Evolutionary conservation across 2,113 vertebrate species (phyloP).

Genomic region (Lontra canadensis): DNA sequence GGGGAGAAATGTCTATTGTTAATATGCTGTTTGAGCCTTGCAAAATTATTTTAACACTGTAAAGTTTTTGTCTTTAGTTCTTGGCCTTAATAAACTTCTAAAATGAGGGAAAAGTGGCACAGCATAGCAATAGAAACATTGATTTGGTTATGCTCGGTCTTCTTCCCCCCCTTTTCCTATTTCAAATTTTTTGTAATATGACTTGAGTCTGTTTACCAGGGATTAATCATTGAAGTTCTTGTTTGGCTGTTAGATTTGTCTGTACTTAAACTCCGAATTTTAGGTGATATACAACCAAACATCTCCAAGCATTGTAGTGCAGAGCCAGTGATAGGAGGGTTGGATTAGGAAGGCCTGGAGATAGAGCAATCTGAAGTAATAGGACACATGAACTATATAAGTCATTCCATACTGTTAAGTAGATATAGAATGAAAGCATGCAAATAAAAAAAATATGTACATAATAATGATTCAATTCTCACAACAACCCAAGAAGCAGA

Average conservation of each 20-base stretch:
- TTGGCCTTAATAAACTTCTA: conserved; percentile 26
- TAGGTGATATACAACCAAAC: neutral
- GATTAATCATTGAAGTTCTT: conserved; percentile 37
- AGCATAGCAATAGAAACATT: conserved; percentile 15
- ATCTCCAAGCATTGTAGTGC: neutral
- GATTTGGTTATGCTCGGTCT: neutral
- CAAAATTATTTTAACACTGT: neutral
- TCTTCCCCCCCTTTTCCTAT: conserved; percentile 39
- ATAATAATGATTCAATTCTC: neutral
- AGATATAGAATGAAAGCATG: neutral
- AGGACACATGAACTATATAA: neutral
- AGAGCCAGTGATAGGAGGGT: neutral
- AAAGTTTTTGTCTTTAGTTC: conserved; percentile 25
- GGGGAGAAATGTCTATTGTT: neutral
- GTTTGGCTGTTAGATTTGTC: neutral
- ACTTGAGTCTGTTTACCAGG: neutral
- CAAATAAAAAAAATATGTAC: neutral
- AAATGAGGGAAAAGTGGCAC: neutral
- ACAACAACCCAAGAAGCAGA: neutral
- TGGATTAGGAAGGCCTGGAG: neutral
- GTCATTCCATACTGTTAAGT: neutral
- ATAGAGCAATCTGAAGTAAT: neutral
- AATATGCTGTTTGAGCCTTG: neutral
- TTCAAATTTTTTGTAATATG: conserved; percentile 36
- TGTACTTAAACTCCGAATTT: neutral